phyloP scores from a whole-genome alignment of 2,888 invertebrate species.

The Reticulitermes lucifugus region DNA sequence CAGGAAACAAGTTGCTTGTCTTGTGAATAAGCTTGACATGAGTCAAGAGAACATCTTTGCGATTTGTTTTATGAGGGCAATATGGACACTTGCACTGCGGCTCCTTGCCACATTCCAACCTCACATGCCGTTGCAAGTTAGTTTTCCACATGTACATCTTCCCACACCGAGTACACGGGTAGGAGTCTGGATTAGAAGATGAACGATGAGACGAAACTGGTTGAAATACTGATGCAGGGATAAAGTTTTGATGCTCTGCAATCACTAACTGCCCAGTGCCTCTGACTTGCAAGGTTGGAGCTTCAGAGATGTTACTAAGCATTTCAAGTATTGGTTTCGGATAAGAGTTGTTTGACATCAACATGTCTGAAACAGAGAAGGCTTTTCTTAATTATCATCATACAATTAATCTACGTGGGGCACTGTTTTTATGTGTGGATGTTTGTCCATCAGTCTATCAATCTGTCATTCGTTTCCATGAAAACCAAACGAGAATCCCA shows the following conservation, averaged over 20 bases:
- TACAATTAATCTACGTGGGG: too few relatives aligned
- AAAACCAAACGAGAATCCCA: too few relatives aligned
- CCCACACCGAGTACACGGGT: constrained; percentile 37
- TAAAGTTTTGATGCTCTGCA: not conserved
- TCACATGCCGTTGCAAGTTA: constrained; percentile 51
- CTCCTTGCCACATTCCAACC: constrained; percentile 58
- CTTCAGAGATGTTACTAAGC: constrained; percentile 25
- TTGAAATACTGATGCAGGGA: constrained; percentile 2
- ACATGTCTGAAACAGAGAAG: constrained; percentile 13
- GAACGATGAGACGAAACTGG: not conserved
- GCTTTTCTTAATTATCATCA: not conserved
- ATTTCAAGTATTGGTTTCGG: constrained; percentile 27
- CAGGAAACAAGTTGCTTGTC: not conserved
- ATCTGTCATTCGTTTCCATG: too few relatives aligned
- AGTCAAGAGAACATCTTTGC: constrained; percentile 53
- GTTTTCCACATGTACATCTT: constrained; percentile 39
- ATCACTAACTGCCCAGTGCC: not conserved
- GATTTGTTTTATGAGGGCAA: constrained; percentile 61
- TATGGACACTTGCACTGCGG: constrained; percentile 59
- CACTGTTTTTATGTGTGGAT: too few relatives aligned
- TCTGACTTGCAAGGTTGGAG: constrained; percentile 7
- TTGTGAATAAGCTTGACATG: constrained; percentile 27
- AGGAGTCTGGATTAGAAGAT: constrained; percentile 7
- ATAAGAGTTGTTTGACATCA: not conserved
- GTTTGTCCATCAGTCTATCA: too few relatives aligned